Conservation (phyloP, 23 tunicate species). For the Botrylloides violaceus region DNA sequence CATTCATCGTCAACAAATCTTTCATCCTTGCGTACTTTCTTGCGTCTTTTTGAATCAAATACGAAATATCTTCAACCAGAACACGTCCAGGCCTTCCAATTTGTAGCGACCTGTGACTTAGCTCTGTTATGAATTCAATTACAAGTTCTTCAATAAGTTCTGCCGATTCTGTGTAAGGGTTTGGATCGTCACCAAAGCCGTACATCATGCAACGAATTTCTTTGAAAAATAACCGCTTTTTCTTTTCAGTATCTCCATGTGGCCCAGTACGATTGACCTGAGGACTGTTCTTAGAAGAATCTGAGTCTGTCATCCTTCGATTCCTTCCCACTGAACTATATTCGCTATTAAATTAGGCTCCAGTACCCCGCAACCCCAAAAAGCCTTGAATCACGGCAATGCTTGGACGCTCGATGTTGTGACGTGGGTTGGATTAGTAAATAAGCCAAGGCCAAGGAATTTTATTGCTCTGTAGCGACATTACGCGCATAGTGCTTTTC, state of each 20-base stretch:
- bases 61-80: constrained; percentile 86
- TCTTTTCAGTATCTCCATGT: constrained; percentile 35
- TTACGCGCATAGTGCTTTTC: too few species aligned
- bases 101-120: constrained; percentile 75
- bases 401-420: too few species aligned
- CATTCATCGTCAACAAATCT: constrained; percentile 91
- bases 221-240: constrained; percentile 69
- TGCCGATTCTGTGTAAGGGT: constrained; percentile 98
- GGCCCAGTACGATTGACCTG: not conserved
- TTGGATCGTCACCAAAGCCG: constrained; percentile 97
- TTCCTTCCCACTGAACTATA: too few species aligned
- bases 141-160: constrained; percentile 97
- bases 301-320: constrained; percentile 12
- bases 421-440: too few species aligned
- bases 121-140: constrained; percentile 81
- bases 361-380: too few species aligned
- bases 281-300: constrained; percentile 13
- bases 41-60: constrained; percentile 87
- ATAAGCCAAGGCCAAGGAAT: too few species aligned
- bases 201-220: constrained; percentile 97
- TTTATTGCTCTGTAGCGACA: too few species aligned
- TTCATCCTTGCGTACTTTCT: constrained; percentile 79
- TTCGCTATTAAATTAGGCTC: too few species aligned
- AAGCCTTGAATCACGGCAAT: too few species aligned
- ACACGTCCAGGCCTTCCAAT: constrained; percentile 83